Conservation (phyloP, 2,113 vertebrate species). For the Reinhardtius hippoglossoides region DNA sequence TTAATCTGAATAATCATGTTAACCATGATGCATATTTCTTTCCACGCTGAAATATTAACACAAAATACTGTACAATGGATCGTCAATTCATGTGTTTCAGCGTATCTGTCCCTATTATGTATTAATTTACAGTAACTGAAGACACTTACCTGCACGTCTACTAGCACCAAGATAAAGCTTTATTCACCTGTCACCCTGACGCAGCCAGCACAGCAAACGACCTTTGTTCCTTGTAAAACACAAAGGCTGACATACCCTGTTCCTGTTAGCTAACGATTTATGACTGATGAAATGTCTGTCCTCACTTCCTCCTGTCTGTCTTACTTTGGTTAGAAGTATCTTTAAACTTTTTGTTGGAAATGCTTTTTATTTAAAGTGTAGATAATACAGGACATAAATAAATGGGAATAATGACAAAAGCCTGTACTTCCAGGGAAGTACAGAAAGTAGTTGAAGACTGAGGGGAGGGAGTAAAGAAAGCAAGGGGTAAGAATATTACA, state of each 20-base stretch:
- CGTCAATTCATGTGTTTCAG: too few relatives aligned
- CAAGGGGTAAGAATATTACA: background rate
- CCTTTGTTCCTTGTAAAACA: conserved; percentile 61
- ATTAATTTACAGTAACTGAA: background rate
- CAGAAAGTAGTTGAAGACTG: background rate
- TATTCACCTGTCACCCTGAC: background rate
- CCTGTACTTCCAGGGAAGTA: background rate
- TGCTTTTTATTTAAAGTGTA: too few relatives aligned
- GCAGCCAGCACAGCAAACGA: conserved; percentile 26
- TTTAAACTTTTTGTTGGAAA: background rate
- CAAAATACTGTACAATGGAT: background rate
- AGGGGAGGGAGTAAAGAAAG: background rate
- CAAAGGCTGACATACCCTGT: conserved; percentile 7
- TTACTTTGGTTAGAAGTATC: background rate
- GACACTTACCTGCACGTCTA: conserved; percentile 39
- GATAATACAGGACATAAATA: background rate
- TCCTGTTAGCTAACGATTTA: conserved; percentile 28
- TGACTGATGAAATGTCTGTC: background rate
- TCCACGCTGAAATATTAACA: background rate
- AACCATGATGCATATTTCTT: background rate
- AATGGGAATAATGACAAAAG: background rate
- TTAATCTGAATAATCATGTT: background rate
- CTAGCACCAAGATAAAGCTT: background rate
- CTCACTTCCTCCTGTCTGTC: background rate
- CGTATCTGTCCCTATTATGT: background rate